phyloP scores from a whole-genome alignment of 1,140 invertebrate species.

The Caerostris extrusa region DNA sequence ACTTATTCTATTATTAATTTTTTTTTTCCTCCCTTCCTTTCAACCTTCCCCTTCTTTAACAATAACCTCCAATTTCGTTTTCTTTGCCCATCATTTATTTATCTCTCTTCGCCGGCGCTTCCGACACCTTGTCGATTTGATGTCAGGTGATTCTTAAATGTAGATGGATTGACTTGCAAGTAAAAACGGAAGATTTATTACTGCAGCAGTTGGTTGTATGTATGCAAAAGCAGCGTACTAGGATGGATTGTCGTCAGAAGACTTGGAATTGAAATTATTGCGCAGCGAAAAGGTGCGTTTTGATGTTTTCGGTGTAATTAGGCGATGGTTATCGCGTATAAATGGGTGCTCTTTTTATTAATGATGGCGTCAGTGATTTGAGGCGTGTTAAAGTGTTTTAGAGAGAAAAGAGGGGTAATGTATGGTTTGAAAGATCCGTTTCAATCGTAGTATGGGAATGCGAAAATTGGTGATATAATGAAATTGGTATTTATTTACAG shows the following conservation, averaged over 20 bases:
- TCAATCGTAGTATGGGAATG: too few relatives aligned
- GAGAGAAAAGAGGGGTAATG: not conserved
- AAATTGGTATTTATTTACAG: too few relatives aligned
- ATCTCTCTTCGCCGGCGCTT: conserved; percentile 43
- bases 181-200: conserved; percentile 51
- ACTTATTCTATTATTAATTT: not conserved
- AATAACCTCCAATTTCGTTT: conserved; percentile 59
- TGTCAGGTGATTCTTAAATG: conserved; percentile 73
- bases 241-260: not conserved
- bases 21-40: not conserved
- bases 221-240: conserved; percentile 3
- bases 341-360: conserved; percentile 49
- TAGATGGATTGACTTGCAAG: conserved; percentile 64
- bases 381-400: not conserved
- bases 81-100: conserved; percentile 63
- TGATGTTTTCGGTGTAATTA: conserved; percentile 40
- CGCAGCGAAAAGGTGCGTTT: not conserved
- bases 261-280: not conserved
- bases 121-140: conserved; percentile 71
- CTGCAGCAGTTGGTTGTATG: not conserved
- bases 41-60: not conserved
- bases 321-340: conserved; percentile 53
- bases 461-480: too few relatives aligned
- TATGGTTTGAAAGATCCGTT: not conserved
- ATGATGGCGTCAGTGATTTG: conserved; percentile 8